phyloP scores from a whole-genome alignment of 2,113 vertebrate genomes.

The Rhynchomys soricoides region DNA sequence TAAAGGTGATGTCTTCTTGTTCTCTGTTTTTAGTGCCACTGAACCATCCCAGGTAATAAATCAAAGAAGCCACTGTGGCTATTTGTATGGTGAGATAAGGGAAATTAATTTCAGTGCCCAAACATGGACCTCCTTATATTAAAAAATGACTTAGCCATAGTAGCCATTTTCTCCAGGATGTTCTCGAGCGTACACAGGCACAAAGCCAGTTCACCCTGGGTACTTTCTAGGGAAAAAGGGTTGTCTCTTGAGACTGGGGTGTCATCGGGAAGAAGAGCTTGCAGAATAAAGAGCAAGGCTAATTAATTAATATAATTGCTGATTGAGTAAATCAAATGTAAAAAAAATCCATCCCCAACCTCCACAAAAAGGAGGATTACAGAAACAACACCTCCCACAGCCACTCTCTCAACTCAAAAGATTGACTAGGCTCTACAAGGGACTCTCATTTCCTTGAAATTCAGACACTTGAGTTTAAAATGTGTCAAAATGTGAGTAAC shows the following conservation, averaged over 20 bases:
- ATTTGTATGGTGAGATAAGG: slow-evolving; percentile 81
- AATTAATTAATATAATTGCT: neutral
- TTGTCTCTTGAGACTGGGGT: slow-evolving; percentile 23
- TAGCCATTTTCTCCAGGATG: slow-evolving; percentile 48
- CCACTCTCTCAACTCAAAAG: neutral
- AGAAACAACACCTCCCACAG: neutral
- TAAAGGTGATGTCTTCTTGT: slow-evolving; percentile 69
- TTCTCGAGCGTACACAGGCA: neutral
- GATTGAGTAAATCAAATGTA: neutral
- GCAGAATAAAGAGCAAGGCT: neutral
- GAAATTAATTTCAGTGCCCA: slow-evolving; percentile 84
- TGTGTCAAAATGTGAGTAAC: neutral
- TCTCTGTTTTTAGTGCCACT: slow-evolving; percentile 78
- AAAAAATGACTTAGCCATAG: slow-evolving; percentile 78
- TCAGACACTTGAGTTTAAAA: neutral
- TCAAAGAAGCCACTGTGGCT: slow-evolving; percentile 77
- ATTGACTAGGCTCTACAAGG: neutral
- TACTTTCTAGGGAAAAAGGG: neutral
- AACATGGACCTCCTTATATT: slow-evolving; percentile 78
- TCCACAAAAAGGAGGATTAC: neutral
- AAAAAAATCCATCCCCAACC: neutral
- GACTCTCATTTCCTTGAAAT: neutral
- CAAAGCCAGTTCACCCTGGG: neutral
- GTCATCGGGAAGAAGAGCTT: neutral
- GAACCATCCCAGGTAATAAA: slow-evolving; percentile 78